Percentiles rank a stretch among this genome's conserved stretches.
phyloP scores from a whole-genome alignment of 2,797 vertebrate species.

The Oophaga sylvatica region DNA sequence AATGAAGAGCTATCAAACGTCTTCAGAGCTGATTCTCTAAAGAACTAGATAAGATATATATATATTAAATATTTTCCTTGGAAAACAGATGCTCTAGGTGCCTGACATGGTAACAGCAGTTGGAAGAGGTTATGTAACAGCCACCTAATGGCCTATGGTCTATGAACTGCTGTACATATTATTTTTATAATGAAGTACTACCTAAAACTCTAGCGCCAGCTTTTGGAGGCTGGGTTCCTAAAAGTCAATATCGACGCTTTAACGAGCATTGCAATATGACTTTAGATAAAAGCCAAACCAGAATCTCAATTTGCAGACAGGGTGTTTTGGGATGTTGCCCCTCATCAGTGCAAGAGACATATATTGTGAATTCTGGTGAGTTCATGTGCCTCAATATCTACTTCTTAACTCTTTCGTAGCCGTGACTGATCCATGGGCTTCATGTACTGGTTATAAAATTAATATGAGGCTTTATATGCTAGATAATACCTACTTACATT shows the following conservation, averaged over 20 bases:
- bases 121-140: background rate
- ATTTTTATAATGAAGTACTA: background rate
- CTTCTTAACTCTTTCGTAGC: too few relatives aligned
- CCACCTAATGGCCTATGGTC: background rate
- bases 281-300: too few relatives aligned
- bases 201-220: too few relatives aligned
- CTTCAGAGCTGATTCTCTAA: background rate
- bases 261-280: too few relatives aligned
- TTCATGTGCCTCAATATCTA: too few relatives aligned
- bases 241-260: too few relatives aligned
- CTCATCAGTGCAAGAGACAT: too few relatives aligned
- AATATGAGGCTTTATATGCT: background rate
- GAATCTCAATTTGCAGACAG: too few relatives aligned
- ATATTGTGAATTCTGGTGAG: too few relatives aligned
- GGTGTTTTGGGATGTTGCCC: too few relatives aligned
- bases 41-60: background rate
- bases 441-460: background rate
- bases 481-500: constrained; percentile 79
- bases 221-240: too few relatives aligned
- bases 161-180: background rate
- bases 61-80: too few relatives aligned
- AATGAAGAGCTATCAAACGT: background rate
- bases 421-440: background rate
- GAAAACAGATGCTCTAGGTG: background rate
- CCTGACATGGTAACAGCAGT: background rate